Conservation (phyloP, 2,797 vertebrate species). For the Chaetodon trifasciatus region DNA sequence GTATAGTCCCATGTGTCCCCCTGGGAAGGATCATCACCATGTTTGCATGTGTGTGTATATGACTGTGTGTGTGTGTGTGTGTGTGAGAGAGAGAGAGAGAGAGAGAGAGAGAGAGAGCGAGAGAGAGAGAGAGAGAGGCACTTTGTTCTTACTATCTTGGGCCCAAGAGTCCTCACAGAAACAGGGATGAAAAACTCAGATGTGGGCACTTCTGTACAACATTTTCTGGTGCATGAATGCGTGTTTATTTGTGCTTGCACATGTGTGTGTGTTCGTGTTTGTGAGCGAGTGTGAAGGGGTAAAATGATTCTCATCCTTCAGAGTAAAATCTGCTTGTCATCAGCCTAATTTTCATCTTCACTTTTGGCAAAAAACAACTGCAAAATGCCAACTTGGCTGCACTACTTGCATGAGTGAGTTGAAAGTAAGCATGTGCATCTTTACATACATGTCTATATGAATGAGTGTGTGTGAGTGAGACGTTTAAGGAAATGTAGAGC, state of each 20-base stretch:
- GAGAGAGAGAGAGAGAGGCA: not conserved
- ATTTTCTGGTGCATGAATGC: slow-evolving; percentile 30
- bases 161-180: slow-evolving; percentile 55
- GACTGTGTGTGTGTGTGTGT: slow-evolving; percentile 14
- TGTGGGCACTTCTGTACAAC: slow-evolving; percentile 33
- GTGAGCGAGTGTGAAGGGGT: not conserved
- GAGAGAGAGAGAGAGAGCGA: not conserved
- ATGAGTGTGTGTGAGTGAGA: not conserved
- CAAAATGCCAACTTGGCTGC: slow-evolving; percentile 1
- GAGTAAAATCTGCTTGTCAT: slow-evolving; percentile 14
- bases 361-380: slow-evolving; percentile 36
- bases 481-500: slow-evolving; percentile 5
- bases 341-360: slow-evolving; percentile 41
- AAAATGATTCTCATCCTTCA: slow-evolving; percentile 34
- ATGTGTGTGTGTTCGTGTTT: not conserved
- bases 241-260: not conserved
- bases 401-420: not conserved
- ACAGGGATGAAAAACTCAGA: slow-evolving; percentile 48
- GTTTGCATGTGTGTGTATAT: slow-evolving; percentile 29
- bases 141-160: slow-evolving; percentile 51
- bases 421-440: not conserved
- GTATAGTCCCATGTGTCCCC: slow-evolving; percentile 47
- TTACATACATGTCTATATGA: not conserved
- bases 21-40: slow-evolving; percentile 43
- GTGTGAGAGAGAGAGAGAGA: not conserved